Base-by-base conservation (phyloP, 2,113 vertebrate species). In the Oenanthe melanoleuca region DNA sequence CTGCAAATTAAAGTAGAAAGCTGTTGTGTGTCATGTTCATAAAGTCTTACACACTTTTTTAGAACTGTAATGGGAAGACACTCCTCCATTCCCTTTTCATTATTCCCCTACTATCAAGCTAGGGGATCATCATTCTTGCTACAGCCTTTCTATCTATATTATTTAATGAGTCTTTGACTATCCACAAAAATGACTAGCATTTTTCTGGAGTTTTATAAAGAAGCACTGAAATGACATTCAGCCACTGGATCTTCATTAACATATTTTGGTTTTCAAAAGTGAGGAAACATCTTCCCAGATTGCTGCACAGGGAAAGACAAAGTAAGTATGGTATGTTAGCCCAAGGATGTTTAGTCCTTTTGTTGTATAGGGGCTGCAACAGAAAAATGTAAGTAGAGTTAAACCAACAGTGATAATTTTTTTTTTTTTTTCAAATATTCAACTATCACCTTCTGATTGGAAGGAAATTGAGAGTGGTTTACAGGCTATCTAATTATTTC, bases 221-320 rank as follows among this genome's bases (percentile, higher is more conserved):
- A 87, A 47, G 0, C 2, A 9, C 8, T 70, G 55, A 84, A 84
- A 52, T 47, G 12, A 18, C 9, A 69, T 57, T 17, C n/a, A 87
- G 9, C 5, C 10, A 49, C 4, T 11, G 6, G 9, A 28, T 63
- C 14, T 28, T 74, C 22, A 37, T 70, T 17, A 57, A 40, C 2
- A 28, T 61, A 11, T 49, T 70, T 16, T 49, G 9, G 1, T 45
- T 93, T 84, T 40, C 17, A 47, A 57, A 93, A 81, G 1, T 7
- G 1, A 6, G 3, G 12, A 56, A 49, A 34, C 3, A 6, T 75
- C 31, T 14, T 61, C n/a, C 6, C 29, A 4, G 0, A 24, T 21
- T 65, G 3, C 14, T 78, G 8, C 11, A 10, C 26, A 31, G 3
- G 21, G 70, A 52, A 29, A 53, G 5, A 47, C 38, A 80, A 69